Percentiles rank a stretch among this genome's conserved stretches.
Conservation (phyloP, 2,888 invertebrate species). For the Pterobdella sp. region DNA sequence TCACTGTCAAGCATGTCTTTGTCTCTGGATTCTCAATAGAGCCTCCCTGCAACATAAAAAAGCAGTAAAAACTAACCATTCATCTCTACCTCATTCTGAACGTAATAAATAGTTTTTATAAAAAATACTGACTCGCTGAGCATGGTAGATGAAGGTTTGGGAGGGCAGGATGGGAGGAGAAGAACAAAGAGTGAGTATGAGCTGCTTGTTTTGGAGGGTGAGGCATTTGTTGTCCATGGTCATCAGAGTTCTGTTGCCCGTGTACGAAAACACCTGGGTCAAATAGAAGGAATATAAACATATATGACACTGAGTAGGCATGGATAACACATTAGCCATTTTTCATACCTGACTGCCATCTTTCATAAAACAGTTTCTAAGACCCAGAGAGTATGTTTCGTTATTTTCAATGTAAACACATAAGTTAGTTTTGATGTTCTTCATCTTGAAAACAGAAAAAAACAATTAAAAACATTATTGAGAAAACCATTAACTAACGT, state of each 20-base stretch:
- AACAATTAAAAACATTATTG: too few relatives aligned
- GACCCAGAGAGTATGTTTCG: background rate
- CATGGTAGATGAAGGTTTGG: constrained; percentile 1
- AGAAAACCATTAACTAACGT: background rate
- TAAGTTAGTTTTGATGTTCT: constrained; percentile 9
- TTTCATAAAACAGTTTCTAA: constrained; percentile 16
- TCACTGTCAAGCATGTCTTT: constrained; percentile 1
- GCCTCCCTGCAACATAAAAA: background rate
- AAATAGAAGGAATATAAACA: too few relatives aligned
- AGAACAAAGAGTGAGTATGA: background rate
- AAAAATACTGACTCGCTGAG: too few relatives aligned
- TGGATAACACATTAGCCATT: too few relatives aligned
- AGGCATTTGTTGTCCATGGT: background rate
- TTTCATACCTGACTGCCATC: constrained; percentile 22
- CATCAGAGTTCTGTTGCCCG: background rate
- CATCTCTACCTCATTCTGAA: background rate
- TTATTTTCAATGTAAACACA: constrained; percentile 14
- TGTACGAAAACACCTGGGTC: constrained; percentile 20
- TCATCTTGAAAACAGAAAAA: constrained; percentile 15
- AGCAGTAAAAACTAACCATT: background rate
- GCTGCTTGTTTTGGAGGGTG: background rate
- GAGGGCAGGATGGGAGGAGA: background rate
- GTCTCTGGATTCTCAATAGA: background rate
- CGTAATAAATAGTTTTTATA: background rate
- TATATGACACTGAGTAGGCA: too few relatives aligned